Percentiles rank a stretch among this genome's conserved stretches.
phyloP scores from a whole-genome alignment of 2,113 vertebrate species.

The Uria aalge region DNA sequence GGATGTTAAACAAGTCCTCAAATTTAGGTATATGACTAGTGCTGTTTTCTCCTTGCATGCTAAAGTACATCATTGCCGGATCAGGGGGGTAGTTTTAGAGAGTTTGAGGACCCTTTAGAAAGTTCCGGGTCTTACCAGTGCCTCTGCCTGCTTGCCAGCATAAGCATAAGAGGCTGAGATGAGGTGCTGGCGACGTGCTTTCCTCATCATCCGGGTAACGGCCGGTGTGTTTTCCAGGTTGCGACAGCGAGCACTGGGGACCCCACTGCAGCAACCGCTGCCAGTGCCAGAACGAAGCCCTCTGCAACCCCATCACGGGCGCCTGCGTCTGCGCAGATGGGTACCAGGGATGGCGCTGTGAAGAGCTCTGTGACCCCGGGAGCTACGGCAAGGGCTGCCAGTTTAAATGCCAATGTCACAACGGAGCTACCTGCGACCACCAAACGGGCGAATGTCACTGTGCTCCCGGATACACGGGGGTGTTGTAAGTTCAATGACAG shows the following conservation, averaged over 20 bases:
- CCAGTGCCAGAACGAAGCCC: conserved; percentile 94
- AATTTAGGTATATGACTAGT: neutral
- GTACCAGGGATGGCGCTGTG: conserved; percentile 96
- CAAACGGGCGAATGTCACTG: conserved; percentile 96
- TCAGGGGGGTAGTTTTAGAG: neutral
- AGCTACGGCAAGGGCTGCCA: conserved; percentile 94
- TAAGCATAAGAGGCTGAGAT: fast-evolving
- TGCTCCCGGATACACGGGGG: conserved; percentile 90
- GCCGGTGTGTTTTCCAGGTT: conserved; percentile 77
- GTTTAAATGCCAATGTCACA: conserved; percentile 90
- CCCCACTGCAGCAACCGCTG: conserved; percentile 98
- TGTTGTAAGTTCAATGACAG: conserved; percentile 83
- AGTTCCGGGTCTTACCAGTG: neutral
- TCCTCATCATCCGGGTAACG: neutral
- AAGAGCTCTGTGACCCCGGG: conserved; percentile 87
- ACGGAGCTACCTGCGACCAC: conserved; percentile 92
- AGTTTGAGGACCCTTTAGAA: neutral
- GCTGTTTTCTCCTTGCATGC: neutral
- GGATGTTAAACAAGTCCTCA: neutral
- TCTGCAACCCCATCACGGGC: conserved; percentile 98
- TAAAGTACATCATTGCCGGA: neutral
- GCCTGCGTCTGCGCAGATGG: conserved; percentile 95
- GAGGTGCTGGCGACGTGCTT: neutral
- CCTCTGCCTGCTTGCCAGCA: neutral
- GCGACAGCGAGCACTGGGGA: conserved; percentile 95